These are phyloP conservation scores for Lochmaea capreae DNA, from an alignment of 2,888 invertebrate species.

Conservation along the genomic window DNA sequence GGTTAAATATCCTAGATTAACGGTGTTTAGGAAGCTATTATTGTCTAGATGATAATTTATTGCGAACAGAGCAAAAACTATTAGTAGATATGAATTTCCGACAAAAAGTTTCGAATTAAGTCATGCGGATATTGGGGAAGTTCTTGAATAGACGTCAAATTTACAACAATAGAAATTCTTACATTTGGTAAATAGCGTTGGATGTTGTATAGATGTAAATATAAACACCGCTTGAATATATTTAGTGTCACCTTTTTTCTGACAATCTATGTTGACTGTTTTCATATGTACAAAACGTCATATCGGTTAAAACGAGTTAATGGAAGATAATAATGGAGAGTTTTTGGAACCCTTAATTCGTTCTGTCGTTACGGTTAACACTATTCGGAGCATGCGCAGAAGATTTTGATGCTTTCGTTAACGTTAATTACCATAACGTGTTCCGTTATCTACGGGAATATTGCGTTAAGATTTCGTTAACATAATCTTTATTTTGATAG, in stretches of 20 bases:
- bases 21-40: not conserved
- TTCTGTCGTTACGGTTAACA: too few relatives aligned
- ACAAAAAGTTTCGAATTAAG: not conserved
- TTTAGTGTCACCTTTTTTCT: not conserved
- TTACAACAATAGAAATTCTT: not conserved
- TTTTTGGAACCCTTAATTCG: too few relatives aligned
- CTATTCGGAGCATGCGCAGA: too few relatives aligned
- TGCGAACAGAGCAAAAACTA: not conserved
- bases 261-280: too few relatives aligned
- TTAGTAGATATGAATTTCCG: not conserved
- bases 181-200: not conserved
- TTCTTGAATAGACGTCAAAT: not conserved
- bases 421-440: too few relatives aligned
- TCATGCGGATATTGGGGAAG: not conserved
- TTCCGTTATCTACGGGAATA: too few relatives aligned
- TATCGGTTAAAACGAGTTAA: too few relatives aligned
- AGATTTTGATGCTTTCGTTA: too few relatives aligned
- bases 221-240: not conserved
- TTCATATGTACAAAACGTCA: too few relatives aligned
- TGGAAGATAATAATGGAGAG: too few relatives aligned
- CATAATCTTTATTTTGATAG: too few relatives aligned
- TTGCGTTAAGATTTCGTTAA: too few relatives aligned
- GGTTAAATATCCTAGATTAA: slow-evolving; percentile 1
- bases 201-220: not conserved
- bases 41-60: not conserved